phyloP scores from a whole-genome alignment of 2,888 invertebrate genomes.

The Suillia variegata region DNA sequence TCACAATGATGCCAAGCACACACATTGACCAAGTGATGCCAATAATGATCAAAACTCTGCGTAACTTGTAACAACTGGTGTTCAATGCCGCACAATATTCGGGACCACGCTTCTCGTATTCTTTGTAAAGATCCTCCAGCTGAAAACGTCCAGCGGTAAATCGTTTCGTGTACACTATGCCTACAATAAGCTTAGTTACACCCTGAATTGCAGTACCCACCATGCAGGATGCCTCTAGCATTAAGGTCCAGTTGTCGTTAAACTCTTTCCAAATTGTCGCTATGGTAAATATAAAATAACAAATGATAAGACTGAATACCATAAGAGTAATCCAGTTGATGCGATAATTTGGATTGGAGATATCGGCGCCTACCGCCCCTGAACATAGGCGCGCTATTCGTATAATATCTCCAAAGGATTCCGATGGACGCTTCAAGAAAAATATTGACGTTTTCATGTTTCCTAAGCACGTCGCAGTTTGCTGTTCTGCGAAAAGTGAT shows the following conservation, averaged over 20 bases:
- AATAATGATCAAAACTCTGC: no score
- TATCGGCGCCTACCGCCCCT: slow-evolving; percentile 25
- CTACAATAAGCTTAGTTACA: slow-evolving; percentile 19
- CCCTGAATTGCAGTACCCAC: slow-evolving; percentile 27
- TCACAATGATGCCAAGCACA: no score
- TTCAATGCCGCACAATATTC: slow-evolving; percentile 11
- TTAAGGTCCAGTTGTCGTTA: slow-evolving; percentile 22
- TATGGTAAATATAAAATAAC: slow-evolving; percentile 22
- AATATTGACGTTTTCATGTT: no score
- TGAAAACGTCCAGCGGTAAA: slow-evolving; percentile 9
- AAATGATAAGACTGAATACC: slow-evolving; percentile 15
- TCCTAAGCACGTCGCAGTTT: no score
- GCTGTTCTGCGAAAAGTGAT: no score
- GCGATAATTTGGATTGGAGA: slow-evolving; percentile 22
- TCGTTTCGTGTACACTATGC: slow-evolving; percentile 7
- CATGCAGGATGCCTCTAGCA: slow-evolving; percentile 26
- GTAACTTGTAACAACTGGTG: no score
- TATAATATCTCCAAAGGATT: slow-evolving; percentile 22
- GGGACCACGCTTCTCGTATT: slow-evolving; percentile 17
- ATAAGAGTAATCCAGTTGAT: slow-evolving; percentile 24
- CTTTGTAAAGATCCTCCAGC: slow-evolving; percentile 21
- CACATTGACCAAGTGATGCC: no score
- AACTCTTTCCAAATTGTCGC: slow-evolving; percentile 17
- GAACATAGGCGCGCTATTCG: slow-evolving; percentile 18
- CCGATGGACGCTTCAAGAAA: no score